These are phyloP conservation scores for Dinocampus coccinellae DNA, from an alignment of 2,888 invertebrate genomes.

Conservation along the genomic window DNA sequence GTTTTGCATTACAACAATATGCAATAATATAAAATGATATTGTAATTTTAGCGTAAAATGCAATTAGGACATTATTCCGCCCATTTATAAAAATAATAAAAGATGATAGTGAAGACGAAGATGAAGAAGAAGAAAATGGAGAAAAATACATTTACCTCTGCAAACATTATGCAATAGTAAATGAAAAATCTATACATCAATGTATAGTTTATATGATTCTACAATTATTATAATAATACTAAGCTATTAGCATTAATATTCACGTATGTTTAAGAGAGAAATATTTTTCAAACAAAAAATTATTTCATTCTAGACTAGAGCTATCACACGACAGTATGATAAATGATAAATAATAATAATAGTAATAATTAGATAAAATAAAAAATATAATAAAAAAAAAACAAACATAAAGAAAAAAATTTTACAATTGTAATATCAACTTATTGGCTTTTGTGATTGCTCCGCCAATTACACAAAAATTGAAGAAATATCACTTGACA, in stretches of 20 bases:
- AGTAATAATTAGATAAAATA: constrained; percentile 11
- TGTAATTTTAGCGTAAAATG: background rate
- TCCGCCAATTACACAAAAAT: background rate
- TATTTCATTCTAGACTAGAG: constrained; percentile 57
- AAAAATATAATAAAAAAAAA: background rate
- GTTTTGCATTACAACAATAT: background rate
- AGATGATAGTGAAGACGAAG: constrained; percentile 5
- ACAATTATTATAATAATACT: constrained; percentile 51
- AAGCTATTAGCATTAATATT: constrained; percentile 49
- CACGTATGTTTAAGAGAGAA: constrained; percentile 40
- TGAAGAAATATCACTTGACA: background rate
- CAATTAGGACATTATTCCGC: background rate
- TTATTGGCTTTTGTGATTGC: background rate
- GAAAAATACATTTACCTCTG: constrained; percentile 10
- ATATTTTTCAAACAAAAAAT: constrained; percentile 30
- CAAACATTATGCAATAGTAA: constrained; percentile 21
- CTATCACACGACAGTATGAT: constrained; percentile 54
- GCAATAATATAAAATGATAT: background rate
- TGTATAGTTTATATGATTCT: constrained; percentile 43
- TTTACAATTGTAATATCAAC: background rate
- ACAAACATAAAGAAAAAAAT: background rate
- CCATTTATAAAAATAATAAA: background rate
- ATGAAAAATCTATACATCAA: constrained; percentile 39
- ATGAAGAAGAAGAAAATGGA: constrained; percentile 12
- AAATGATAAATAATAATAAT: too few relatives aligned